Evolutionary conservation across 1,140 invertebrate genomes (phyloP), one percentile per base, ranked within the genome.

Genomic region (Chymomyza costata): DNA sequence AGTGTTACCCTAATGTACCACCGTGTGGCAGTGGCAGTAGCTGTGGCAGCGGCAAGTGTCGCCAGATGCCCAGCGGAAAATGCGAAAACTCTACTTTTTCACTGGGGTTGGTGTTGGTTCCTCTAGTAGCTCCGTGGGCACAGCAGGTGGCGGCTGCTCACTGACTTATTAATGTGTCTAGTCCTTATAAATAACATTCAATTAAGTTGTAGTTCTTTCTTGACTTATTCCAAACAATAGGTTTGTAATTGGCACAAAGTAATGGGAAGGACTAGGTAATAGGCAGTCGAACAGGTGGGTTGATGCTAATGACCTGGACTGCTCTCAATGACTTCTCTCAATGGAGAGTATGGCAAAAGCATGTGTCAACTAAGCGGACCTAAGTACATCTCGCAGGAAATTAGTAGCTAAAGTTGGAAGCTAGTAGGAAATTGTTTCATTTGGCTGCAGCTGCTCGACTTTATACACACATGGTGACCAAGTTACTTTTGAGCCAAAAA

Each of bases 141-240:
- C 25, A 28, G 5, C 5, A 6, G 10, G 5, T 28, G 25, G 31
- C 7, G 7, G 7, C 13, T 11, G 31, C 13, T 34, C 7, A 34
- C 7, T 11, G n/a, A 3, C 31, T n/a, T n/a, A 17, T 38, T 38
- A 38, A 17, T 16, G 35, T 17, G 35, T 30, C 21, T 39, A 34
- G 38, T 47, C 62, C 31, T 57, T 67, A 57, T 64, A 71, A 80
- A 71, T 73, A 80, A 65, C 47, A 67, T 80, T 80, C 73, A 78
- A 78, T 78, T 78, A 78, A 39, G 63, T 73, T 63, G 50, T 71
- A 48, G 58, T 66, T 31, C 13, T 14, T 31, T 10, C 47, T 51
- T 44, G 8, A 48, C 34, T 48, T 43, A 25, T 50, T 16, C n/a
- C 35, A 25, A 38, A 17, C 63, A 59, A 69, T 58, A 58, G 69